These are phyloP conservation scores for Spermophilus dauricus DNA, from an alignment of 2,113 vertebrate genomes.

Conservation along the genomic window DNA sequence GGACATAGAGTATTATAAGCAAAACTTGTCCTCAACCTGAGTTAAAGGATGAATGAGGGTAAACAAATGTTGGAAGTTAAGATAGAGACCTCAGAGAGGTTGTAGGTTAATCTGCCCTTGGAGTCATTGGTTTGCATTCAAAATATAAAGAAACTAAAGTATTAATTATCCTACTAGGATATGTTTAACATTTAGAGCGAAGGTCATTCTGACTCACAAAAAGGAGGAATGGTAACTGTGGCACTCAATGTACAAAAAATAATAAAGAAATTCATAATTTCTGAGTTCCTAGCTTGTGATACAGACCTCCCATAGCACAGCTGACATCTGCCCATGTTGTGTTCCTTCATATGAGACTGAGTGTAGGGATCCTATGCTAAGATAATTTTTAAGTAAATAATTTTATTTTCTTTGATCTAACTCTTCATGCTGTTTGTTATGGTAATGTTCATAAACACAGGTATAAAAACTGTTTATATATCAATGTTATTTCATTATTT, in stretches of 20 bases:
- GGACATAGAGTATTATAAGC: neutral
- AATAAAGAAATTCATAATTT: neutral
- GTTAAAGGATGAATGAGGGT: neutral
- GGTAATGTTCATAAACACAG: neutral
- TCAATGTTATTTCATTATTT: neutral
- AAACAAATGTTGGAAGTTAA: neutral
- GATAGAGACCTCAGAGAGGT: neutral
- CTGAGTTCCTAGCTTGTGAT: neutral
- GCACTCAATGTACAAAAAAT: neutral
- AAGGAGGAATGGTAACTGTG: neutral
- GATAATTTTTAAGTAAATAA: neutral
- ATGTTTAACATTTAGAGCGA: neutral
- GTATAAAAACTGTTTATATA: neutral
- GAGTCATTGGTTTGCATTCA: neutral
- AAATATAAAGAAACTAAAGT: neutral
- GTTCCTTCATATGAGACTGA: neutral
- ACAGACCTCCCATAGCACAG: neutral
- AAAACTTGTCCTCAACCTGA: neutral
- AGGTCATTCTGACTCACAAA: neutral
- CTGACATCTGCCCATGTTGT: neutral
- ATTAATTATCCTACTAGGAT: neutral
- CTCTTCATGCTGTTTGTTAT: neutral
- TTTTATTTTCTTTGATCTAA: neutral
- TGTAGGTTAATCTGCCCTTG: neutral
- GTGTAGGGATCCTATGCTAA: neutral